Conservation (phyloP, 2,888 invertebrate species). For the Thymelicus sylvestris region DNA sequence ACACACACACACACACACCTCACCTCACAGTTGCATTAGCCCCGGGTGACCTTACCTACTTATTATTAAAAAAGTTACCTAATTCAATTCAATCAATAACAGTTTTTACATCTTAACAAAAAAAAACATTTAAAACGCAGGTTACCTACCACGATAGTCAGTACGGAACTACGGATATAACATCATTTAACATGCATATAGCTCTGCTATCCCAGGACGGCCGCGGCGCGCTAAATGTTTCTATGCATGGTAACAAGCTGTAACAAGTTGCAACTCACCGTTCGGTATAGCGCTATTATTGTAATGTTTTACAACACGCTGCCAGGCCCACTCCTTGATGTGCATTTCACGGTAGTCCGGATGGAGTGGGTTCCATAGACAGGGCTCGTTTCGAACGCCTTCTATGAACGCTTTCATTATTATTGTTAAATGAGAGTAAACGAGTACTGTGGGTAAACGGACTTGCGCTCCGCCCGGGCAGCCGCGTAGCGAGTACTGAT, state of each 20-base stretch:
- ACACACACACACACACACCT: too few relatives aligned
- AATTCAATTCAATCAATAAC: too few relatives aligned
- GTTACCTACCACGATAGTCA: too few relatives aligned
- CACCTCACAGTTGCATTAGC: too few relatives aligned
- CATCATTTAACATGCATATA: too few relatives aligned
- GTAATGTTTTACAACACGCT: slow-evolving; percentile 65
- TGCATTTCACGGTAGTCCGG: slow-evolving; percentile 71
- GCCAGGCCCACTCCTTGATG: slow-evolving; percentile 72
- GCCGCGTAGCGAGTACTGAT: slow-evolving; percentile 36
- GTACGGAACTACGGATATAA: too few relatives aligned
- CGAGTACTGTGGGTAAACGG: not conserved
- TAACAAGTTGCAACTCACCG: slow-evolving; percentile 52
- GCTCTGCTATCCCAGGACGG: too few relatives aligned
- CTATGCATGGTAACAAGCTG: not conserved
- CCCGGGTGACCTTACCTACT: too few relatives aligned
- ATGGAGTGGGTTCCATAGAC: slow-evolving; percentile 75
- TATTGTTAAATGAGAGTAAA: not conserved
- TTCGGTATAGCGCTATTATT: slow-evolving; percentile 65
- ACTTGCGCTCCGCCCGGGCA: not conserved
- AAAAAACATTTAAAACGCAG: too few relatives aligned
- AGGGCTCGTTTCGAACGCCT: slow-evolving; percentile 68
- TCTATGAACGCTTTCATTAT: slow-evolving; percentile 73
- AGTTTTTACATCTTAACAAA: too few relatives aligned
- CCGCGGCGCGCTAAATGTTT: not conserved
- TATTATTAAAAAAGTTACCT: too few relatives aligned